phyloP scores from a whole-genome alignment of 2,113 vertebrate species.

The Ameiurus melas region DNA sequence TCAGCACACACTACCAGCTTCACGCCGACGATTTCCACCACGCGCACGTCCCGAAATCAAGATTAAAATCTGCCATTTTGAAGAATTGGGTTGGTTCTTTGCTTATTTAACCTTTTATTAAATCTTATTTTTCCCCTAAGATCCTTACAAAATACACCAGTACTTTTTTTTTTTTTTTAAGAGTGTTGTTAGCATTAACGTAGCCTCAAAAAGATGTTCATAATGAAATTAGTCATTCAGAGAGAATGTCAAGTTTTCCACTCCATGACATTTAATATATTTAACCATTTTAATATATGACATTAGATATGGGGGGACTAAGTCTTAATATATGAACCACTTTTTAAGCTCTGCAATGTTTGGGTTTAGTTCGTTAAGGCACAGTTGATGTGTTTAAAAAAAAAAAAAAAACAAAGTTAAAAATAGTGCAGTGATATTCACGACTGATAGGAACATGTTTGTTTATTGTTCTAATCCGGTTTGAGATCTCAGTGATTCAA shows the following conservation, averaged over 20 bases:
- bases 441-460: not conserved
- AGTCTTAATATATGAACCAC: slow-evolving; percentile 32
- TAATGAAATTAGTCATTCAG: slow-evolving; percentile 36
- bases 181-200: not conserved
- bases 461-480: slow-evolving; percentile 14
- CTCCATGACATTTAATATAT: slow-evolving; percentile 30
- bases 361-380: slow-evolving; percentile 22
- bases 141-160: slow-evolving; percentile 24
- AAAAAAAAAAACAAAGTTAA: not conserved
- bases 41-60: not conserved
- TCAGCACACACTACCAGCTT: not conserved
- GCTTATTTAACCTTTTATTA: not conserved
- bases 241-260: slow-evolving; percentile 39
- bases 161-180: slow-evolving; percentile 20
- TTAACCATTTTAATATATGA: slow-evolving; percentile 35
- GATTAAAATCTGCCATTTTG: not conserved
- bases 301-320: not conserved
- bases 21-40: not conserved
- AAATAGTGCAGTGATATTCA: not conserved
- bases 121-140: not conserved
- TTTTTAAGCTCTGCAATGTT: slow-evolving; percentile 31
- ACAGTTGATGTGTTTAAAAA: not conserved
- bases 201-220: slow-evolving; percentile 49
- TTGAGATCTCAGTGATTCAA: slow-evolving; percentile 27
- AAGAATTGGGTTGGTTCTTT: not conserved